These are phyloP conservation scores for Plectropomus leopardus DNA, from an alignment of 2,113 vertebrate genomes.

Conservation along the genomic window DNA sequence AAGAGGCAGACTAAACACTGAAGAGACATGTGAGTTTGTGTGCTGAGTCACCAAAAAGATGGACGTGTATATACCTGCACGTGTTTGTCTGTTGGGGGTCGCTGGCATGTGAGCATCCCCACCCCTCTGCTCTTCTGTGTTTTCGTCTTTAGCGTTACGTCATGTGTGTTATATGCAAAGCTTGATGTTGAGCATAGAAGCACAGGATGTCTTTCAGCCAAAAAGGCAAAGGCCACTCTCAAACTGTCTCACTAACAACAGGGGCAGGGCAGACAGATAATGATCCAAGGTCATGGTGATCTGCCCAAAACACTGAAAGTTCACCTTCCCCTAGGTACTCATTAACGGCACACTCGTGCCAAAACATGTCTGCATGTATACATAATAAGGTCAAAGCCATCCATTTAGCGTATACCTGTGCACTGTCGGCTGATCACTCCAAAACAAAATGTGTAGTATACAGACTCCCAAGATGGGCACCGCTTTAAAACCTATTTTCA, in stretches of 20 bases:
- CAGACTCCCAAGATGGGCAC: too few relatives aligned
- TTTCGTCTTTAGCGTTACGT: constrained; percentile 18
- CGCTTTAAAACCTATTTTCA: too few relatives aligned
- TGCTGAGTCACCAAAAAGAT: constrained; percentile 25
- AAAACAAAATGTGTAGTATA: too few relatives aligned
- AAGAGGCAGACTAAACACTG: constrained; percentile 23
- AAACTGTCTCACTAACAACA: constrained; percentile 16
- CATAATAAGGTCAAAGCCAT: constrained; percentile 11
- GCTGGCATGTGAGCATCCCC: background rate
- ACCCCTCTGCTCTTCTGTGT: constrained; percentile 8
- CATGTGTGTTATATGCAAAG: constrained; percentile 44
- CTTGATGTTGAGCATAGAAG: background rate
- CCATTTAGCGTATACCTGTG: background rate
- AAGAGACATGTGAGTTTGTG: background rate
- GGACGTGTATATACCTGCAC: background rate
- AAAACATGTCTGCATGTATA: constrained; percentile 32
- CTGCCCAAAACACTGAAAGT: constrained; percentile 17
- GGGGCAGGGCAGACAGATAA: constrained; percentile 21
- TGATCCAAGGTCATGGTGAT: background rate
- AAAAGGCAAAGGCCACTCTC: constrained; percentile 22
- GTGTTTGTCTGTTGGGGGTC: constrained; percentile 20
- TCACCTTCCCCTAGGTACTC: constrained; percentile 35
- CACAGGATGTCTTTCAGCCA: constrained; percentile 38
- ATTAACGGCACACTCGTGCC: constrained; percentile 21
- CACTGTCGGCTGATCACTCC: background rate